Conservation (phyloP, 1,140 invertebrate species). For the Trinorchestia longiramus region DNA sequence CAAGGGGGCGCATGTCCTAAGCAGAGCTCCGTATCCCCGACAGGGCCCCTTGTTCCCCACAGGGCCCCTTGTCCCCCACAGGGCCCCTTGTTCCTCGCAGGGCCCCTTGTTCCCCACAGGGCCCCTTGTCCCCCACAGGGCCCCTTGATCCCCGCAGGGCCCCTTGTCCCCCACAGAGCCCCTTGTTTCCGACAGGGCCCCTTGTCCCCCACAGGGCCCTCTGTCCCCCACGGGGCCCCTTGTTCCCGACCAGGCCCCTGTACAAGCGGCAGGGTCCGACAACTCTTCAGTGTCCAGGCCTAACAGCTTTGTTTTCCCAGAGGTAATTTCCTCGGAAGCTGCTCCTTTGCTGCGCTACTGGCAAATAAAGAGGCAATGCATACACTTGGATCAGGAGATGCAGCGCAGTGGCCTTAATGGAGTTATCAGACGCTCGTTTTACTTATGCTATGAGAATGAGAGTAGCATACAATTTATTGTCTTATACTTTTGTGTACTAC, state of each 20-base stretch:
- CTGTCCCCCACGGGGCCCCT: too few species aligned
- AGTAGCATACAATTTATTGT: not conserved
- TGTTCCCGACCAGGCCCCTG: not conserved
- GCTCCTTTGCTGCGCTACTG: not conserved
- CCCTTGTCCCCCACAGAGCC: too few species aligned
- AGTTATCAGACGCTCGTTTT: not conserved
- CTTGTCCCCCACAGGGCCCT: too few species aligned
- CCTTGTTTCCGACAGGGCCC: too few species aligned
- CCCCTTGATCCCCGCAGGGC: too few species aligned
- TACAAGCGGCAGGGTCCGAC: not conserved
- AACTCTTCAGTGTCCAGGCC: not conserved
- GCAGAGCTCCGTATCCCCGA: too few species aligned
- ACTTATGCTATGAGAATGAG: not conserved
- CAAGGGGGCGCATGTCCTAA: too few species aligned
- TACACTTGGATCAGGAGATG: not conserved
- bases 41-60: too few species aligned
- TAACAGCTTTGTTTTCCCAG: constrained; percentile 38
- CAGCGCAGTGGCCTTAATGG: not conserved
- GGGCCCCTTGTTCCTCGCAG: too few species aligned
- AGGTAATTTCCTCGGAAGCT: constrained; percentile 30
- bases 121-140: too few species aligned
- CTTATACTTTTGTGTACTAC: not conserved
- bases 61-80: too few species aligned
- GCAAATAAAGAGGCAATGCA: constrained; percentile 35
- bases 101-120: too few species aligned